phyloP scores from a whole-genome alignment of 2,113 vertebrate species.

The Bujurquina vittata region DNA sequence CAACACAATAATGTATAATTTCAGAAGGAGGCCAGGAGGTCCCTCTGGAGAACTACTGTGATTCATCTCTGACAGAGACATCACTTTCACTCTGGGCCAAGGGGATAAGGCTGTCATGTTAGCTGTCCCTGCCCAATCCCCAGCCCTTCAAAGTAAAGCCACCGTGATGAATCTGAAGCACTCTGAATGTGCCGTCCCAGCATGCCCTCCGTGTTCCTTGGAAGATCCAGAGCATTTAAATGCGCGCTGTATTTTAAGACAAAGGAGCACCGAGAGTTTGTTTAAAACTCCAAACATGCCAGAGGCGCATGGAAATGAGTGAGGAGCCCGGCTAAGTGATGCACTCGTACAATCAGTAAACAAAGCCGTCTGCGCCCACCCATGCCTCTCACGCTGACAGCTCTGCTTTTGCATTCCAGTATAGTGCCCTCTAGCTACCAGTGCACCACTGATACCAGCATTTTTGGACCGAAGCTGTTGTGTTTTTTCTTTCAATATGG shows the following conservation, averaged over 20 bases:
- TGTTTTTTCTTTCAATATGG: neutral
- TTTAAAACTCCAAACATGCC: conserved; percentile 20
- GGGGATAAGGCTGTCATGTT: conserved; percentile 74
- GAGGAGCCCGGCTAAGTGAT: conserved; percentile 44
- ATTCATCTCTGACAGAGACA: conserved; percentile 75
- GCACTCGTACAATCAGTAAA: conserved; percentile 54
- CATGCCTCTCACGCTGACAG: conserved; percentile 24
- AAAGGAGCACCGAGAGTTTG: conserved; percentile 8
- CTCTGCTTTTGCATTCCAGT: conserved; percentile 22
- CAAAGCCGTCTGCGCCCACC: conserved; percentile 47
- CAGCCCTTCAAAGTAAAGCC: conserved; percentile 70
- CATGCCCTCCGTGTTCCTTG: conserved; percentile 39
- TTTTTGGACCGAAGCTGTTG: neutral
- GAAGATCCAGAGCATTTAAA: neutral
- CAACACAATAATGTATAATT: conserved; percentile 67
- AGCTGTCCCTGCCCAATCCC: conserved; percentile 54
- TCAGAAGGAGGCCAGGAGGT: conserved; percentile 61
- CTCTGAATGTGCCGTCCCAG: conserved; percentile 24
- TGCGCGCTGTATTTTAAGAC: conserved; percentile 21
- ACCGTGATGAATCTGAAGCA: conserved; percentile 65
- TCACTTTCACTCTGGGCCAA: conserved; percentile 63
- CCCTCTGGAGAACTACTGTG: conserved; percentile 50
- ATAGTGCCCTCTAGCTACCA: conserved; percentile 9
- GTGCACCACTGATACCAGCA: neutral
- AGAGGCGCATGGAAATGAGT: conserved; percentile 54